phyloP scores from a whole-genome alignment of 2,888 invertebrate species.

The Athalia rosae region DNA sequence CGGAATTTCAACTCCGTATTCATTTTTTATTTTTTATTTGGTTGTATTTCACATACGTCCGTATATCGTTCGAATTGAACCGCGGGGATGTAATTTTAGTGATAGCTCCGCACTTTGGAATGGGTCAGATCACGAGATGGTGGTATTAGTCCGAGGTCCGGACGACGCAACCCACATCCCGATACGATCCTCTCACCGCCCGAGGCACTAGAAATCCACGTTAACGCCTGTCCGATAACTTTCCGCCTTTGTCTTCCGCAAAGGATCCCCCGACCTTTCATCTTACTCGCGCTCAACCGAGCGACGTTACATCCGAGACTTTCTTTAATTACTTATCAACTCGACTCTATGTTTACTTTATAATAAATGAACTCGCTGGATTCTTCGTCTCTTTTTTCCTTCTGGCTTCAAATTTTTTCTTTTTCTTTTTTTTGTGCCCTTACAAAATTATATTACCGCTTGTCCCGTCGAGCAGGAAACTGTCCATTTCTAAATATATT shows the following conservation, averaged over 20 bases:
- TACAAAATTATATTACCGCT: no score
- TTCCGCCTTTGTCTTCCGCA: conserved; percentile 24
- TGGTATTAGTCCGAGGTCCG: conserved; percentile 15
- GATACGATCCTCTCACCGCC: conserved; percentile 41
- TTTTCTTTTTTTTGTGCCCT: background rate
- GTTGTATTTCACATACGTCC: background rate
- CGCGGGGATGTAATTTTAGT: conserved; percentile 15
- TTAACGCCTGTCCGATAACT: conserved; percentile 31
- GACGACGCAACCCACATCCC: conserved; percentile 42
- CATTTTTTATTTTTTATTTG: background rate
- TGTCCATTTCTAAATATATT: no score
- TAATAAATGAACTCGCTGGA: background rate
- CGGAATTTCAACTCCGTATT: no score
- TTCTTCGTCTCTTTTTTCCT: background rate
- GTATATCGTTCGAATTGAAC: background rate
- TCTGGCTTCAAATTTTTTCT: background rate
- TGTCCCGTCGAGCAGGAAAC: no score
- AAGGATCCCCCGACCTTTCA: background rate
- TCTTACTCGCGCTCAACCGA: conserved; percentile 1
- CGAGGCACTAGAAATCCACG: conserved; percentile 39
- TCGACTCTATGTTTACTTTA: background rate
- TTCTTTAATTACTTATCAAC: conserved; percentile 37
- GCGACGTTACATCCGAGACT: conserved; percentile 14
- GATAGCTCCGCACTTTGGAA: conserved; percentile 22
- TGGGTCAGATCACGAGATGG: conserved; percentile 29